A percentile compares a stretch with the other conserved stretches of the same genome.
Evolutionary conservation across 2,888 invertebrate species (phyloP).

Genomic region (Theodoxus fluviatilis): DNA sequence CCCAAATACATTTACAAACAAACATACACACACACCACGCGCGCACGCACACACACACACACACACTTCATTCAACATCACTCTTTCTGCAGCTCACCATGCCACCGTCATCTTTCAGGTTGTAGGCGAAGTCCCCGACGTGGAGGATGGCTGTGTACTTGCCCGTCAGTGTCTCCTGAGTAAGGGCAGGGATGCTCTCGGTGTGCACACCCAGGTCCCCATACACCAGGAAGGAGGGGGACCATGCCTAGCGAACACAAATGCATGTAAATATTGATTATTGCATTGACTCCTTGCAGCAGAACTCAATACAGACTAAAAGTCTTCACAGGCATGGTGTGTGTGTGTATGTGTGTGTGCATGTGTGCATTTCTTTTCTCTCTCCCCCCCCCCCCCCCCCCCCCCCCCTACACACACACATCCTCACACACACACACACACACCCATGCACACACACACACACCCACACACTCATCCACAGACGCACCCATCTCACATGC

Average conservation of each 20-base stretch:
- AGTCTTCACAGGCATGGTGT: not conserved
- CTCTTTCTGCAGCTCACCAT: constrained; percentile 39
- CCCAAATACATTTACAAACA: not conserved
- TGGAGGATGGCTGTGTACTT: constrained; percentile 47
- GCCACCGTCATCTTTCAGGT: constrained; percentile 40
- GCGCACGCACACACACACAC: not conserved
- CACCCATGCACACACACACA: too few species aligned
- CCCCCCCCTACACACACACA: not conserved
- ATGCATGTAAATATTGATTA: too few species aligned
- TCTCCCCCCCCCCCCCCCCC: not conserved
- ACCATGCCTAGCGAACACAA: constrained; percentile 35
- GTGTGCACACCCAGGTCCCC: constrained; percentile 46
- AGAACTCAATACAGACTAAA: too few species aligned
- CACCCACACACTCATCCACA: too few species aligned
- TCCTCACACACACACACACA: not conserved
- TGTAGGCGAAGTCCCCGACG: constrained; percentile 52
- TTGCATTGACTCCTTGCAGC: too few species aligned
- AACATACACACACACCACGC: constrained; percentile 15
- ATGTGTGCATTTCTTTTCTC: too few species aligned
- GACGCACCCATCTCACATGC: too few species aligned
- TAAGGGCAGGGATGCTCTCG: constrained; percentile 36
- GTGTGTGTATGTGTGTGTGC: not conserved
- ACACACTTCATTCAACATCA: not conserved
- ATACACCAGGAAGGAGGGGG: constrained; percentile 42
- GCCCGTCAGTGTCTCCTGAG: constrained; percentile 34